phyloP scores from a whole-genome alignment of 2,797 vertebrate species.

The Sebastes goodei region DNA sequence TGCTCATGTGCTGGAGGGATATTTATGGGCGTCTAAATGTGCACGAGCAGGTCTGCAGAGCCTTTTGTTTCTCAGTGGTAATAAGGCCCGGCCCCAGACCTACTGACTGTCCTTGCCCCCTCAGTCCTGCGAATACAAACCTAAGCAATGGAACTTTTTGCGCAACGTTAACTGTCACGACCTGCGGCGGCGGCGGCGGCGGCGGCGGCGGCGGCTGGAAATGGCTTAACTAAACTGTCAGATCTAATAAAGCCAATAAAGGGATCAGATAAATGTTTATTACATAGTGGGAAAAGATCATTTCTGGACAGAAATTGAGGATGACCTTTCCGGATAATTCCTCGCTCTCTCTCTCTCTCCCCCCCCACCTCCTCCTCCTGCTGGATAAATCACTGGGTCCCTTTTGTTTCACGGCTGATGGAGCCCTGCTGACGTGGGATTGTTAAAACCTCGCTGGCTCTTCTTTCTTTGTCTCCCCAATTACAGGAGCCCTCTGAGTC shows the following conservation, averaged over 20 bases:
- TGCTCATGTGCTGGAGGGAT: slow-evolving; percentile 31
- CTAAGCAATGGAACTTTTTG: slow-evolving; percentile 90
- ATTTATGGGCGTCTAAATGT: slow-evolving; percentile 75
- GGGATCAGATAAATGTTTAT: slow-evolving; percentile 99
- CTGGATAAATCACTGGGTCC: slow-evolving; percentile 83
- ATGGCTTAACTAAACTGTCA: slow-evolving; percentile 99
- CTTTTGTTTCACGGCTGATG: slow-evolving; percentile 81
- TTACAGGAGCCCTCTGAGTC: slow-evolving; percentile 44
- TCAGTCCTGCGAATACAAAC: slow-evolving; percentile 80
- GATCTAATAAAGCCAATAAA: slow-evolving; percentile 99
- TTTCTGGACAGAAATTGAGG: slow-evolving; percentile 99
- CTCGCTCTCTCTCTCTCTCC: slow-evolving; percentile 67
- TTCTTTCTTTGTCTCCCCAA: slow-evolving; percentile 62
- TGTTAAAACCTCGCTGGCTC: slow-evolving; percentile 67
- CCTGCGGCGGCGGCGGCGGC: slow-evolving; percentile 64
- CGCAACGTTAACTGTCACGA: slow-evolving; percentile 96
- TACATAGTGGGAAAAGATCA: slow-evolving; percentile 97
- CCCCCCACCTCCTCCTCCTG: slow-evolving; percentile 54
- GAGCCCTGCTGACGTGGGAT: slow-evolving; percentile 76
- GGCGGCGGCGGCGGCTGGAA: slow-evolving; percentile 90
- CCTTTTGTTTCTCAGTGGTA: slow-evolving; percentile 64
- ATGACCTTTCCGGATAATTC: slow-evolving; percentile 98
- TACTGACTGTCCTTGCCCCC: slow-evolving; percentile 69
- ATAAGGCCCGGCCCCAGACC: slow-evolving; percentile 54
- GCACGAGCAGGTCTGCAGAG: slow-evolving; percentile 59